phyloP scores from a whole-genome alignment of 1,140 invertebrate genomes.

The Adoxophyes honmai region DNA sequence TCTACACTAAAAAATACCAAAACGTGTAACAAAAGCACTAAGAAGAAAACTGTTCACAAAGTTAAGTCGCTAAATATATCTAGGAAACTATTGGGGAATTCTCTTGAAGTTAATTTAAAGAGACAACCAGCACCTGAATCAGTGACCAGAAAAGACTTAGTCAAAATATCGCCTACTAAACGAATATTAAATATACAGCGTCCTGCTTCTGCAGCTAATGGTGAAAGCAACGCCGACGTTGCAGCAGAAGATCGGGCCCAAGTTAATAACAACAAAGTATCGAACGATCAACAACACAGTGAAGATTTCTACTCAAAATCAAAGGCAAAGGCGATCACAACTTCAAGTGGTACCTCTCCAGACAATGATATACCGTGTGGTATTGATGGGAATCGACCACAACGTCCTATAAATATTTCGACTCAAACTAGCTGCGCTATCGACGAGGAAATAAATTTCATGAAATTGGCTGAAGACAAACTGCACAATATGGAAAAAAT shows the following conservation, averaged over 20 bases:
- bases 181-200: too few relatives aligned
- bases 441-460: constrained; percentile 49
- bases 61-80: constrained; percentile 67
- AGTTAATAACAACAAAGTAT: not conserved
- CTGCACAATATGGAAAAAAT: constrained; percentile 71
- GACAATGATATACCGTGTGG: too few relatives aligned
- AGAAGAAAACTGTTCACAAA: constrained; percentile 51
- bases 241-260: too few relatives aligned
- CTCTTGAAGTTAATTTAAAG: not conserved
- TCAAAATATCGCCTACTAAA: too few relatives aligned
- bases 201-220: not conserved
- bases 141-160: too few relatives aligned
- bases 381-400: constrained; percentile 15
- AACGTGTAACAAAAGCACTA: constrained; percentile 21
- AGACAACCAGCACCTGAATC: not conserved
- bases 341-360: not conserved
- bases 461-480: constrained; percentile 63
- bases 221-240: not conserved
- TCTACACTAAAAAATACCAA: constrained; percentile 26
- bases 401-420: constrained; percentile 39
- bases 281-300: not conserved
- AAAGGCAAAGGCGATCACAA: not conserved
- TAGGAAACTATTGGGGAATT: not conserved
- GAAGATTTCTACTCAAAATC: not conserved
- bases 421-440: constrained; percentile 49